Base-by-base conservation (phyloP, 2,888 invertebrate species). In the Thecocarcelia acutangulata region DNA sequence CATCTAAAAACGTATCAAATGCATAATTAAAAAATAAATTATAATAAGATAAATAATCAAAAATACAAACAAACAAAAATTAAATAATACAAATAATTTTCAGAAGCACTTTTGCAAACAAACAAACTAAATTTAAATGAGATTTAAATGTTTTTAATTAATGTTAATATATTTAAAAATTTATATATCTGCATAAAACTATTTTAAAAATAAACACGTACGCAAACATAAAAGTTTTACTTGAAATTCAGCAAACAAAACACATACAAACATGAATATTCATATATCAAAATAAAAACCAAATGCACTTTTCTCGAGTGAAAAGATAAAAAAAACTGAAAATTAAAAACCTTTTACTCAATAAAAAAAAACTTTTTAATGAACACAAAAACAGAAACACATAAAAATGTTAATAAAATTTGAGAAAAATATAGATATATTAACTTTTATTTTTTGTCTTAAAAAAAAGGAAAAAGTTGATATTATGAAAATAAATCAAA, bases 81-180 rank as follows among this genome's bases (percentile, higher is more conserved):
- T 5, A 24, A 24, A 24, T 24, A 2, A 5, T 24, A 24, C 5
- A 24, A 24, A 24, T 24, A 24, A 33, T 33, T 33, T 33, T 8
- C 63, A 59, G 75, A 82, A 83, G 24, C 33, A 59, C 21, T 56
- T 61, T 64, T 44, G 64, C 40, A 42, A 61, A 24, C 13, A 12
- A 61, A 24, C 13, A 12, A 37, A 44, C 8, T 33, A n/a, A 24
- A 50, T 56, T 66, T 28, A 19, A 64, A 66, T 42, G 1, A 40
- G 75, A 56, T 76, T 69, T 82, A 59, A 70, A 70, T 78, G 82
- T 82, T 77, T 82, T 78, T 59, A 46, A 66, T 78, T 50, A 44
- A 66, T 72, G 72, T 72, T 33, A 40, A 59, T 59, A 64, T 44
- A 44, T 42, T 64, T 37, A 70, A 69, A 68, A 9, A 64, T 19